phyloP scores from a whole-genome alignment of 2,888 invertebrate species.

The Pinctada fucata region DNA sequence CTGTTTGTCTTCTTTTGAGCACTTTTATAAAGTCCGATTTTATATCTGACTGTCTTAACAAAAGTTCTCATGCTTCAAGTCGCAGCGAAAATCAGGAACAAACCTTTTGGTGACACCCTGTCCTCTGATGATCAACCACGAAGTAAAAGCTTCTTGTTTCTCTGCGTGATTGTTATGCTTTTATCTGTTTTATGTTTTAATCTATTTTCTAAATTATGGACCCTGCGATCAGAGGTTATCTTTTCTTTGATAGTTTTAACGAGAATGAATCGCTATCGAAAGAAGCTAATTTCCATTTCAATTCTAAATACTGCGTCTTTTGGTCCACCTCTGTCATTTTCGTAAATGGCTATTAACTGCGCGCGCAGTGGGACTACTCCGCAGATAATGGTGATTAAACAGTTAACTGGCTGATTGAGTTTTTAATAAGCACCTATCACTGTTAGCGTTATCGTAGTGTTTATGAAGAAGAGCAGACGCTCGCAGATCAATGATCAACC shows the following conservation, averaged over 20 bases:
- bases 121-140: not conserved
- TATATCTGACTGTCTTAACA: too few species aligned
- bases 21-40: too few species aligned
- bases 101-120: not conserved
- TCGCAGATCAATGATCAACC: conserved; percentile 36
- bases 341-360: conserved; percentile 42
- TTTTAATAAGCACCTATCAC: conserved; percentile 43
- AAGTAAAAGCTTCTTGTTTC: conserved; percentile 3
- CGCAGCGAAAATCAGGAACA: too few species aligned
- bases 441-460: conserved; percentile 40
- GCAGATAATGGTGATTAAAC: conserved; percentile 43
- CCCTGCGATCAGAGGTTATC: conserved; percentile 11
- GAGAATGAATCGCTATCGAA: conserved; percentile 16
- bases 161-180: conserved; percentile 6
- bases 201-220: conserved; percentile 14
- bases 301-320: conserved; percentile 30
- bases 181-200: conserved; percentile 14
- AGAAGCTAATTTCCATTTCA: conserved; percentile 43
- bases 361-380: conserved; percentile 35
- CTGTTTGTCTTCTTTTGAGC: too few species aligned
- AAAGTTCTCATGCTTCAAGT: too few species aligned
- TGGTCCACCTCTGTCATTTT: conserved; percentile 43
- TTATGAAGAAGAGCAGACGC: conserved; percentile 40
- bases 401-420: conserved; percentile 47
- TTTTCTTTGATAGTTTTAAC: conserved; percentile 11